phyloP scores from a whole-genome alignment of 1,140 invertebrate species.

The Euura saliciscinereae region DNA sequence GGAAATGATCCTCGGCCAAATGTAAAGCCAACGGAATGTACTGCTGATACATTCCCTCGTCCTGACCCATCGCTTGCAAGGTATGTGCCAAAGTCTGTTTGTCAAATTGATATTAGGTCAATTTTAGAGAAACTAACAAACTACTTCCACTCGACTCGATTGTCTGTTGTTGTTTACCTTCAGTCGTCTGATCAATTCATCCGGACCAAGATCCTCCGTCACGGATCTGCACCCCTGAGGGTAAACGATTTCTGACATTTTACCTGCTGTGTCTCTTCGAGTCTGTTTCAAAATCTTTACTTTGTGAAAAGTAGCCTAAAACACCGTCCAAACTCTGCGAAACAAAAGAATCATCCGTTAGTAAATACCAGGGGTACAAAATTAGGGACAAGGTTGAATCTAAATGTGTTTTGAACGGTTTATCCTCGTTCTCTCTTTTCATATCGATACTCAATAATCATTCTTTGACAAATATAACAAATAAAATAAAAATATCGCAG shows the following conservation, averaged over 20 bases:
- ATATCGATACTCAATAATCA: no score
- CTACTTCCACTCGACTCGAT: neutral
- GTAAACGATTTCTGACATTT: constrained; percentile 83
- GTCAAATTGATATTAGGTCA: constrained; percentile 8
- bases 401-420: no score
- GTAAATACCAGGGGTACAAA: neutral
- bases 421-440: no score
- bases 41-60: constrained; percentile 91
- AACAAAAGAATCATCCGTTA: neutral
- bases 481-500: no score
- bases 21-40: constrained; percentile 94
- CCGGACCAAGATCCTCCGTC: constrained; percentile 89
- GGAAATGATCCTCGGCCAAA: constrained; percentile 90
- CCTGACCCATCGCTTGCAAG: constrained; percentile 94
- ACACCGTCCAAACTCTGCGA: constrained; percentile 57
- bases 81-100: constrained; percentile 86
- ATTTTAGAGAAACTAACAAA: neutral
- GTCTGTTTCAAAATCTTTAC: constrained; percentile 28
- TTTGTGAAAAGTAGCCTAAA: constrained; percentile 42
- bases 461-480: no score
- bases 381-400: no score
- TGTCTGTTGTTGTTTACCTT: constrained; percentile 68
- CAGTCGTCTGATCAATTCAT: constrained; percentile 92
- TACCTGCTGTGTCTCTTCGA: constrained; percentile 41
- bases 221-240: constrained; percentile 87